phyloP scores from a whole-genome alignment of 2,113 vertebrate genomes.

The Motacilla tschutschensis region DNA sequence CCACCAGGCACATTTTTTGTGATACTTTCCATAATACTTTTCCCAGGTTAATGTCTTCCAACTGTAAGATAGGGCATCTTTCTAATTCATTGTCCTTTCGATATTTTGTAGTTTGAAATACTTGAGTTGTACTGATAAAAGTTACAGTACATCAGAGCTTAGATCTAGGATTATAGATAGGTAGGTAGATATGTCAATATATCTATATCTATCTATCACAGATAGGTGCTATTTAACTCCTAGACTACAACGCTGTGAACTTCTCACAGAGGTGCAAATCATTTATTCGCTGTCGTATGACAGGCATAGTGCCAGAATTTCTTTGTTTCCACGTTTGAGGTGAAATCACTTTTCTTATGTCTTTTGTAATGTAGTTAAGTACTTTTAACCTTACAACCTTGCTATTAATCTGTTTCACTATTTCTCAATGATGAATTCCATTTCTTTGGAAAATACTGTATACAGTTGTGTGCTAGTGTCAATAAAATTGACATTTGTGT shows the following conservation, averaged over 20 bases:
- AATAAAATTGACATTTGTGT: constrained; percentile 89
- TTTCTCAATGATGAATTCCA: constrained; percentile 69
- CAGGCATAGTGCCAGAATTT: constrained; percentile 68
- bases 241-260: constrained; percentile 33
- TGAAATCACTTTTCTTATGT: constrained; percentile 65
- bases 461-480: constrained; percentile 85
- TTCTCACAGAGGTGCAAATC: constrained; percentile 58
- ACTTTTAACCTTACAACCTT: constrained; percentile 60
- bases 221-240: constrained; percentile 37
- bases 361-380: constrained; percentile 68
- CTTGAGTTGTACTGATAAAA: constrained; percentile 7
- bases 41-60: constrained; percentile 7
- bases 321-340: constrained; percentile 62
- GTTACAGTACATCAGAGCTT: not conserved
- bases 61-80: not conserved
- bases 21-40: not conserved
- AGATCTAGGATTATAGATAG: constrained; percentile 3
- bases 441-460: constrained; percentile 80
- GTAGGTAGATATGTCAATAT: not conserved
- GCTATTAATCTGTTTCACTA: constrained; percentile 68
- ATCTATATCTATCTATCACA: constrained; percentile 1
- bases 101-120: constrained; percentile 23
- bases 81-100: not conserved
- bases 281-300: constrained; percentile 33
- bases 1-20: not conserved